Evolutionary conservation across 2,888 invertebrate genomes (phyloP).

Genomic region (Orthosia incerta): DNA sequence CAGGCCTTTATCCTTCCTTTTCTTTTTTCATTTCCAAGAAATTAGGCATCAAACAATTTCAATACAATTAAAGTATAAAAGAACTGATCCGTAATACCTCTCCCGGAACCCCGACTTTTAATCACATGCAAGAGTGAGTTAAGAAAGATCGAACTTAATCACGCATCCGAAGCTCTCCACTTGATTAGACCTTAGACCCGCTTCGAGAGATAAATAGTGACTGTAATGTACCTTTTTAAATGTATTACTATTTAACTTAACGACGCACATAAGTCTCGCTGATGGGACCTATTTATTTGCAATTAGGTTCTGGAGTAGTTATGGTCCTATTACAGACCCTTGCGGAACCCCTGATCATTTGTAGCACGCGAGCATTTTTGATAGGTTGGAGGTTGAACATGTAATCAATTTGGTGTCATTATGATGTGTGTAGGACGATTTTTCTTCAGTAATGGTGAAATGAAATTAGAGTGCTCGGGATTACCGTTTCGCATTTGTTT

Average conservation of each 20-base stretch:
- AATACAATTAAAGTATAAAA: constrained; percentile 35
- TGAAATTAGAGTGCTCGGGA: constrained; percentile 17
- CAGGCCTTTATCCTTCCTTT: not conserved
- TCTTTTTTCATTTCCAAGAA: constrained; percentile 1
- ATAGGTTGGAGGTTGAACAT: constrained; percentile 18
- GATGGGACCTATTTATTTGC: constrained; percentile 52
- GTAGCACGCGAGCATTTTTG: constrained; percentile 43
- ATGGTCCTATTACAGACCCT: constrained; percentile 39
- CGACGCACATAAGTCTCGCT: constrained; percentile 51
- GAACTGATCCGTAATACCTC: constrained; percentile 1
- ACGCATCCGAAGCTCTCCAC: constrained; percentile 50
- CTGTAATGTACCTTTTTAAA: constrained; percentile 55
- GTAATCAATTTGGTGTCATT: constrained; percentile 48
- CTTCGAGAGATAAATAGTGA: constrained; percentile 46
- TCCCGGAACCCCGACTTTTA: constrained; percentile 18
- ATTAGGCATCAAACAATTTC: constrained; percentile 29
- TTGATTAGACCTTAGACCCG: constrained; percentile 56
- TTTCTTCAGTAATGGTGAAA: constrained; percentile 13
- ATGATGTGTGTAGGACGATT: constrained; percentile 11
- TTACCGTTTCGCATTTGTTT: constrained; percentile 3
- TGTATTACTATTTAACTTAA: constrained; percentile 60
- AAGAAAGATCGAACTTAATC: constrained; percentile 44
- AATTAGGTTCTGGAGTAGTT: constrained; percentile 40
- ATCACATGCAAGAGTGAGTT: constrained; percentile 47
- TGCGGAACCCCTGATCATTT: constrained; percentile 43